Conservation (phyloP, 2,797 vertebrate species). For the Xenops minutus region DNA sequence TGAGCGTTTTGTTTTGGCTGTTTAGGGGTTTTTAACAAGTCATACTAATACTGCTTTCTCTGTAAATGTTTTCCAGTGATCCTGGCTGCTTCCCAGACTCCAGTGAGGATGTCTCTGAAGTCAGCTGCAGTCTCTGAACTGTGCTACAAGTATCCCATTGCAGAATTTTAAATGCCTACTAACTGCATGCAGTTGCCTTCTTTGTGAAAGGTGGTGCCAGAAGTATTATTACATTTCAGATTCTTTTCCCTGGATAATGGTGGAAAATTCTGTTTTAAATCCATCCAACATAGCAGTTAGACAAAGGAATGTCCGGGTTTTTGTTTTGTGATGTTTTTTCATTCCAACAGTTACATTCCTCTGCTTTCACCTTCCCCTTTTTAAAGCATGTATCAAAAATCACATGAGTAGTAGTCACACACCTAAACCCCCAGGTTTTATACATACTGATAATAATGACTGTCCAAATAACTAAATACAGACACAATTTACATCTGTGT, state of each 20-base stretch:
- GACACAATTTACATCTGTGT: accelerated
- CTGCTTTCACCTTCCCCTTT: slow-evolving; percentile 27
- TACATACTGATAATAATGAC: background rate
- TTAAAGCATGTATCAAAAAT: background rate
- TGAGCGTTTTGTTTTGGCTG: background rate
- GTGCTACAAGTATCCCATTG: slow-evolving; percentile 65
- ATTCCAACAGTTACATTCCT: background rate
- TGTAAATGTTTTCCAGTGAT: slow-evolving; percentile 35
- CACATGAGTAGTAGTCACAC: background rate
- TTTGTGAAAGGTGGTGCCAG: slow-evolving; percentile 74
- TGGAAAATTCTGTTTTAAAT: slow-evolving; percentile 71
- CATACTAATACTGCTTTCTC: background rate
- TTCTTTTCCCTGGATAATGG: slow-evolving; percentile 54
- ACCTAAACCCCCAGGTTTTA: background rate
- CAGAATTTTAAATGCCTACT: slow-evolving; percentile 66
- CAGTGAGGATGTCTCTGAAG: slow-evolving; percentile 65
- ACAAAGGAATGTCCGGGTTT: background rate
- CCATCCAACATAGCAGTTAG: slow-evolving; percentile 43
- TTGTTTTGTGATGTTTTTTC: background rate
- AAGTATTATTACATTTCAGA: slow-evolving; percentile 75
- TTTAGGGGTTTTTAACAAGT: background rate
- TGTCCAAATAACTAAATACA: background rate
- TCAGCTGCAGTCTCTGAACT: slow-evolving; percentile 70
- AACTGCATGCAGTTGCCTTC: slow-evolving; percentile 62
- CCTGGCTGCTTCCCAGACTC: slow-evolving; percentile 42